A percentile compares a stretch with the other conserved stretches of the same genome.
Conservation (phyloP, 2,113 vertebrate species). For the Coryphaenoides rupestris region DNA sequence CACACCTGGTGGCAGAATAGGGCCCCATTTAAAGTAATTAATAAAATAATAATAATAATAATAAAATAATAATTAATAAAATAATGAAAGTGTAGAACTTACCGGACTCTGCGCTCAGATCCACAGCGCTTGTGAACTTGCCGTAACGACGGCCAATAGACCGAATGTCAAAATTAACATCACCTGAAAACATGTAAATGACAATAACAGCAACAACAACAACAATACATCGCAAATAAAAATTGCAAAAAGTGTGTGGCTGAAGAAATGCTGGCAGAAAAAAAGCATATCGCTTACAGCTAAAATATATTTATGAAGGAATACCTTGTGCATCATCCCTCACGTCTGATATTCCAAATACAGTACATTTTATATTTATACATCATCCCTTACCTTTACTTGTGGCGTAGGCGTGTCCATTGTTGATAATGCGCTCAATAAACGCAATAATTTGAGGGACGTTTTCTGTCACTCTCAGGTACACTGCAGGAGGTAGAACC, state of each 20-base stretch:
- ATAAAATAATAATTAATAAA: no score
- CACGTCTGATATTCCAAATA: no score
- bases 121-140: constrained; percentile 65
- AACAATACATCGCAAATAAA: no score
- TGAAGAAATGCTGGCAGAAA: neutral
- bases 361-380: no score
- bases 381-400: constrained; percentile 80
- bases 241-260: neutral
- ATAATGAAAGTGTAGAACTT: constrained; percentile 20
- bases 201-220: no score
- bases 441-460: constrained; percentile 86
- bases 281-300: no score
- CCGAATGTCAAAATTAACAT: constrained; percentile 90
- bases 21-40: no score
- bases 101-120: constrained; percentile 72
- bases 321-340: no score
- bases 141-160: constrained; percentile 84
- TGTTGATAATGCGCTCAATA: constrained; percentile 79
- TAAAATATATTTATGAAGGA: no score
- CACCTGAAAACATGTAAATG: constrained; percentile 68
- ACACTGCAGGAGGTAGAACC: constrained; percentile 87
- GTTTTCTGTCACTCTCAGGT: constrained; percentile 91
- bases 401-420: constrained; percentile 85
- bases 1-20: no score
- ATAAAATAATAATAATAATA: no score